These are phyloP conservation scores for Notoglanidium macrostoma DNA, from an alignment of 2,797 vertebrate species.

Conservation along the genomic window DNA sequence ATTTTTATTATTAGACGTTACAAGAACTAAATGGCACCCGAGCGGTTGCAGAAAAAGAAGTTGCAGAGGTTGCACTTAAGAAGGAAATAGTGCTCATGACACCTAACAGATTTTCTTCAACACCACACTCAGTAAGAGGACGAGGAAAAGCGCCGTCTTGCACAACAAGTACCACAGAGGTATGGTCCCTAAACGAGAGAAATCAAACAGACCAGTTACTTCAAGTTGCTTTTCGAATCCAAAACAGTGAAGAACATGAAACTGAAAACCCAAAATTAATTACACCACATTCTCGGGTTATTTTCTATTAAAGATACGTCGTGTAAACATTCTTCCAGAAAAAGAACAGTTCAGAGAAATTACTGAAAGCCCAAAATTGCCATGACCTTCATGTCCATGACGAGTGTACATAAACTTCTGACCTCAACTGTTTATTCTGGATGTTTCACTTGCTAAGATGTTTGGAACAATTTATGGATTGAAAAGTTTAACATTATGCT, in stretches of 20 bases:
- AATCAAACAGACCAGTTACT: background rate
- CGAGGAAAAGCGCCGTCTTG: conserved; percentile 50
- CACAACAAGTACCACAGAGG: conserved; percentile 55
- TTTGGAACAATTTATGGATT: background rate
- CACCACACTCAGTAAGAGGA: conserved; percentile 10
- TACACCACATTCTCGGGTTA: too few species aligned
- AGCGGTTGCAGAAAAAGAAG: too few species aligned
- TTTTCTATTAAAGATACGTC: too few species aligned
- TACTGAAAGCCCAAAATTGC: too few species aligned
- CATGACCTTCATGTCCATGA: too few species aligned
- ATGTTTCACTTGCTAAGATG: background rate
- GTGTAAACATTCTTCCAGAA: too few species aligned
- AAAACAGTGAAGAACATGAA: background rate
- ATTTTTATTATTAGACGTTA: background rate
- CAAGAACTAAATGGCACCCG: background rate
- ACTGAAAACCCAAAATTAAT: background rate
- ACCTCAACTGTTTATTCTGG: too few species aligned
- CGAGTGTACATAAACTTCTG: too few species aligned
- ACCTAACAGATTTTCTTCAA: background rate
- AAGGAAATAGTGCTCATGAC: background rate
- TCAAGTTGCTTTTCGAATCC: background rate
- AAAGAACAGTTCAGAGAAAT: too few species aligned
- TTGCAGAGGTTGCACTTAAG: background rate
- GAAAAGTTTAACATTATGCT: background rate
- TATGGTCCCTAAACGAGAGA: background rate